Percentiles rank a stretch among this genome's conserved stretches.
Conservation (phyloP, 2,888 invertebrate genomes). For the Rugalucina vietnamica region DNA sequence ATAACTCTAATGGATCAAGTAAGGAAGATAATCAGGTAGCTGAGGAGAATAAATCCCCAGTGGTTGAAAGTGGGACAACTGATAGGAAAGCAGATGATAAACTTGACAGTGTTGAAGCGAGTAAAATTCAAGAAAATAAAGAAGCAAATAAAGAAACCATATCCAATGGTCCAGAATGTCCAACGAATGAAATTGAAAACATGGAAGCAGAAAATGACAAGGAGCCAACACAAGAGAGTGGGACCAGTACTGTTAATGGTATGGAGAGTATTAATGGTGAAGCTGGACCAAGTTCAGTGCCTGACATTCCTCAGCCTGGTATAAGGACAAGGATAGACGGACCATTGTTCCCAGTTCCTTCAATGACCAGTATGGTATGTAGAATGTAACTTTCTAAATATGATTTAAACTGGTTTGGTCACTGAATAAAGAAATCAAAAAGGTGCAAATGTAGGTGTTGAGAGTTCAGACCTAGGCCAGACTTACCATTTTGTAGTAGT, state of each 20-base stretch:
- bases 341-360: background rate
- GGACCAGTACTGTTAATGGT: background rate
- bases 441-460: too few species aligned
- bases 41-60: background rate
- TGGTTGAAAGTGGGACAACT: too few species aligned
- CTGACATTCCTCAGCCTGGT: background rate
- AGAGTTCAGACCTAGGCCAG: too few species aligned
- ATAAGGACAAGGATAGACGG: background rate
- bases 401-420: background rate
- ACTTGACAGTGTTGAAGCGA: background rate
- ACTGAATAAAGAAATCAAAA: too few species aligned
- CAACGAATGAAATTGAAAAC: background rate
- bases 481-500: too few species aligned
- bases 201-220: background rate
- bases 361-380: background rate
- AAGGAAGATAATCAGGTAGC: background rate
- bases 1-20: background rate
- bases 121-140: background rate
- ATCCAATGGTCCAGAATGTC: background rate
- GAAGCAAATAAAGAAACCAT: background rate
- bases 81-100: background rate
- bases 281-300: background rate
- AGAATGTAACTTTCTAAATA: too few species aligned
- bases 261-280: background rate
- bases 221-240: background rate